Percentiles rank a stretch among this genome's conserved stretches.
Evolutionary conservation across 2,113 vertebrate species (phyloP).

Genomic region (Dicerorhinus sumatrensis): DNA sequence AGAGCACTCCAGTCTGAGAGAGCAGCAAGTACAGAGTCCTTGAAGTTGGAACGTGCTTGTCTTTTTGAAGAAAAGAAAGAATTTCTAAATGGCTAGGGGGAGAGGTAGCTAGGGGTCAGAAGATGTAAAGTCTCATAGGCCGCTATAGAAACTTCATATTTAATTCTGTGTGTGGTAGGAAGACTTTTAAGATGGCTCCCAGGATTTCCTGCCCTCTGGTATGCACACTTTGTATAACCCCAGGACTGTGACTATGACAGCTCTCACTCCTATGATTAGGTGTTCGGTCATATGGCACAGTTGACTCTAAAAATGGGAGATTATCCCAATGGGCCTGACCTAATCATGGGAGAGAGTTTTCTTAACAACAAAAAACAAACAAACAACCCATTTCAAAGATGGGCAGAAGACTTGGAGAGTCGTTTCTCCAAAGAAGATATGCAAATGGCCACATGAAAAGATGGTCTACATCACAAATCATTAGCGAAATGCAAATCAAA

Average conservation of each 20-base stretch:
- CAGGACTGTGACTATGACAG: background rate
- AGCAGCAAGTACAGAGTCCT: background rate
- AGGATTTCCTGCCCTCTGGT: background rate
- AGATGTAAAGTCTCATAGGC: background rate
- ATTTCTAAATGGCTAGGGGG: background rate
- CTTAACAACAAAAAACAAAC: background rate
- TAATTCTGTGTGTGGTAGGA: background rate
- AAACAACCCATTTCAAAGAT: background rate
- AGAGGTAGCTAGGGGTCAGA: background rate
- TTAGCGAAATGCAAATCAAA: background rate
- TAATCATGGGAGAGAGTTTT: background rate
- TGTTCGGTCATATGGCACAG: background rate
- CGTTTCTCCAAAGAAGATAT: background rate
- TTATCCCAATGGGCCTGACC: background rate
- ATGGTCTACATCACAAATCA: background rate
- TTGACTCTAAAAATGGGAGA: background rate
- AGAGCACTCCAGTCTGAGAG: background rate
- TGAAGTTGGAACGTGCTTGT: background rate
- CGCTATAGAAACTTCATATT: background rate
- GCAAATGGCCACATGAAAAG: background rate
- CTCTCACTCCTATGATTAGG: background rate
- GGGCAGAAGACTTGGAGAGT: background rate
- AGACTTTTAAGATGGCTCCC: background rate
- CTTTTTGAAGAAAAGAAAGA: background rate
- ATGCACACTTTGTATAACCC: background rate